Base-by-base conservation (phyloP, 2,797 vertebrate genomes). In the Neopelma chrysocephalum region DNA sequence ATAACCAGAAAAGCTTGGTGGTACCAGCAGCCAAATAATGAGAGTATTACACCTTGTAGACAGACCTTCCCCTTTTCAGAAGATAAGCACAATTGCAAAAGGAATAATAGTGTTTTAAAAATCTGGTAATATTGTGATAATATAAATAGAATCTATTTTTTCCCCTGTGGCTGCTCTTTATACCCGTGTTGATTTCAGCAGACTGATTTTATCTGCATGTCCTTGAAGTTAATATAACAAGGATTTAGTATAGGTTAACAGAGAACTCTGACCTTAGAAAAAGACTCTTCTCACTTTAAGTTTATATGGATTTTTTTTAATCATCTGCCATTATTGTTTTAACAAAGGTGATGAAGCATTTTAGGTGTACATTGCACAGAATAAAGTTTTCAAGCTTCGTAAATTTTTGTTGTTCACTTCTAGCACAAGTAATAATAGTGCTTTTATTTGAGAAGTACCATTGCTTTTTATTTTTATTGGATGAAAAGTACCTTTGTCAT, bases 321-420 rank as follows among this genome's bases (percentile, higher is more conserved):
- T 62, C 2, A 40, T 78, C 23, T 78, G 47, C 61, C 29, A 68
- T 71, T 82, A 83, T 91, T 94, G 20, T 86, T 78, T 81, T 82
- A 64, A 84, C 43, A 70, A 89, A 56, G 45, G 7, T 68, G 43
- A 60, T 77, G 62, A 57, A 90, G 60, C 32, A 12, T 22, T 79
- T 94, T 50, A 81, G 29, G 45, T 79, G 47, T 48, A 40, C 22
- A 13, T 79, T 51, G 57, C 58, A 13, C 42, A 48, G 31, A 71
- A 18, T 14, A 22, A 45, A 20, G 10, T 86, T 88, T 93, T 82
- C 65, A 93, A 38, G 70, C 82, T 89, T 86, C 82, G 22, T 90
- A 90, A 87, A 70, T 78, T 90, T 82, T 94, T 90, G 85, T 72
- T 91, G 60, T 76, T 86, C 71, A 47, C 15, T 11, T 70, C 40